Conservation (phyloP, 2,888 invertebrate genomes). For the Polia nebulosa region DNA sequence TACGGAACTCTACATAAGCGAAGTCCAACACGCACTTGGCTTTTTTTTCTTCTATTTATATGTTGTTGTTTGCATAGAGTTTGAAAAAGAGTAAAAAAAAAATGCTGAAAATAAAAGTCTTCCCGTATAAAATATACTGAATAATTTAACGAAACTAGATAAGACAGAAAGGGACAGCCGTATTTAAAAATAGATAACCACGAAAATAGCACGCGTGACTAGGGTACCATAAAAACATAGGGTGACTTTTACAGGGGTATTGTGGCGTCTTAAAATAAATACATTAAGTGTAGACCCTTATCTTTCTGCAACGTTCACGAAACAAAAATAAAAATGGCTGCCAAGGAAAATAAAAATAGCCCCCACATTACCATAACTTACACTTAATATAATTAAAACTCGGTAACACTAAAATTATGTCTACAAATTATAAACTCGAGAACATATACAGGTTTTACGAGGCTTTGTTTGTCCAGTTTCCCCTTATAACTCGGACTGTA, state of each 20-base stretch:
- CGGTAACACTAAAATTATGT: slow-evolving; percentile 30
- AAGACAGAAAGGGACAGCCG: slow-evolving; percentile 4
- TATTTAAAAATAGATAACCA: slow-evolving; percentile 49
- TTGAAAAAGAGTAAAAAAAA: no score
- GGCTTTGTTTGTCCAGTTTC: slow-evolving; percentile 37
- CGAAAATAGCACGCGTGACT: slow-evolving; percentile 41
- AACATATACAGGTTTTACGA: slow-evolving; percentile 33
- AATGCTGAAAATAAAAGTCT: no score
- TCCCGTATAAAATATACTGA: background rate
- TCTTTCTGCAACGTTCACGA: slow-evolving; percentile 25
- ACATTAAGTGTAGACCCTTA: slow-evolving; percentile 41
- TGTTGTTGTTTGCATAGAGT: no score
- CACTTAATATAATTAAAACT: slow-evolving; percentile 22
- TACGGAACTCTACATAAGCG: no score
- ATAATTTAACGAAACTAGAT: slow-evolving; percentile 16
- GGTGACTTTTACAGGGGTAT: slow-evolving; percentile 47
- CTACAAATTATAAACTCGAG: slow-evolving; percentile 26
- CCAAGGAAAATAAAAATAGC: background rate
- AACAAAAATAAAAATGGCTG: slow-evolving; percentile 19
- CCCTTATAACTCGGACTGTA: slow-evolving; percentile 37
- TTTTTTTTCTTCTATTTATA: no score
- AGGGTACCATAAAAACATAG: slow-evolving; percentile 34
- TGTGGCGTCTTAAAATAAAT: slow-evolving; percentile 49
- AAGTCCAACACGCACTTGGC: no score
- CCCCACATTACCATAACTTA: background rate